Percentiles rank a stretch among this genome's conserved stretches.
These are phyloP conservation scores for Gorsachius goisagi DNA, from an alignment of 2,113 vertebrate genomes.

Conservation along the genomic window DNA sequence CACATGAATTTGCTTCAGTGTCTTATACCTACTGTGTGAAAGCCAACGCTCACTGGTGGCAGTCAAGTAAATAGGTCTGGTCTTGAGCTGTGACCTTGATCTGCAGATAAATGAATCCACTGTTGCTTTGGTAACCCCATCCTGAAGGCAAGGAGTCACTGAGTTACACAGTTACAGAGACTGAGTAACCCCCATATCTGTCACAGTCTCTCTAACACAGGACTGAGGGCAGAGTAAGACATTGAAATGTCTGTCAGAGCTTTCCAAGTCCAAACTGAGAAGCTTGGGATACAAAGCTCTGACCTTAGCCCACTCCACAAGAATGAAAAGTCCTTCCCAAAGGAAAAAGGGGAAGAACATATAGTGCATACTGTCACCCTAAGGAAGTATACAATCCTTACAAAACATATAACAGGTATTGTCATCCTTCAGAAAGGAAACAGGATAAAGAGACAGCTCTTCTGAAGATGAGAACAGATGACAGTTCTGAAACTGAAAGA, in stretches of 20 bases:
- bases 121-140: neutral
- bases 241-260: neutral
- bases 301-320: neutral
- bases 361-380: neutral
- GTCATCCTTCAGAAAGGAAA: neutral
- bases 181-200: neutral
- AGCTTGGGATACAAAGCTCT: neutral
- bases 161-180: neutral
- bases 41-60: neutral
- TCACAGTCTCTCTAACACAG: neutral
- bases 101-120: neutral
- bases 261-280: neutral
- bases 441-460: neutral
- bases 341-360: neutral
- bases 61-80: neutral
- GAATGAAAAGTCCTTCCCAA: neutral
- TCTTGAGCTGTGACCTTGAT: neutral
- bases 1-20: neutral
- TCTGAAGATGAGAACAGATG: neutral
- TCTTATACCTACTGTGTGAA: neutral
- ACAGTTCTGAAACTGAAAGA: neutral
- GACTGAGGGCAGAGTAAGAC: neutral
- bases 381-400: neutral
- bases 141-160: neutral
- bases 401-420: neutral